These are phyloP conservation scores for Seira sanloemensis DNA, from an alignment of 2,888 invertebrate species.

Conservation along the genomic window DNA sequence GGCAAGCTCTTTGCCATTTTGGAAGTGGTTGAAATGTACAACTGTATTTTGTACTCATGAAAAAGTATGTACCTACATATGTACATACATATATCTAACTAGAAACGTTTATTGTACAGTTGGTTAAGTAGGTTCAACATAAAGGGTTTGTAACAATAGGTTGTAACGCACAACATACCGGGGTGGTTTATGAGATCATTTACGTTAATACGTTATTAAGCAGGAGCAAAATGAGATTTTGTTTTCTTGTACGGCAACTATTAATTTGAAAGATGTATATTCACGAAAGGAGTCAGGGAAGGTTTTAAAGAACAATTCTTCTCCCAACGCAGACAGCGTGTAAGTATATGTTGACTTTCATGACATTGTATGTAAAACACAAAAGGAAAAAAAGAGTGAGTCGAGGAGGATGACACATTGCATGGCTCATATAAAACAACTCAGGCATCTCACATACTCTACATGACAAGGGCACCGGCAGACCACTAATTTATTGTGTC, in stretches of 20 bases:
- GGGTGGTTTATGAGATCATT: constrained; percentile 48
- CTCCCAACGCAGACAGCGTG: constrained; percentile 18
- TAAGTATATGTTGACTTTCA: neutral
- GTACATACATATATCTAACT: no score
- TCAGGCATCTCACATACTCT: constrained; percentile 29
- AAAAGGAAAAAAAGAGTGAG: neutral
- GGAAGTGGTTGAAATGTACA: neutral
- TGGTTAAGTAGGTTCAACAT: neutral
- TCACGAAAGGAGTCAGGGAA: constrained; percentile 15
- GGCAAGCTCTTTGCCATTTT: constrained; percentile 1
- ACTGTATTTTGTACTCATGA: neutral
- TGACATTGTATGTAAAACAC: constrained; percentile 10
- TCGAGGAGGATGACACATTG: neutral
- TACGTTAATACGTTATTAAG: constrained; percentile 37
- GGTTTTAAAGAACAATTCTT: neutral
- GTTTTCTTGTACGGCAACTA: constrained; percentile 6
- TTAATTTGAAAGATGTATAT: constrained; percentile 2
- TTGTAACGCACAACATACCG: constrained; percentile 19
- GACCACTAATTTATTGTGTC: constrained; percentile 39
- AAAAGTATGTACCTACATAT: neutral
- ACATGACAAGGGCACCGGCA: constrained; percentile 43
- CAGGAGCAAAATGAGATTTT: constrained; percentile 30
- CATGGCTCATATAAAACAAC: neutral
- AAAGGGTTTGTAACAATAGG: constrained; percentile 7
- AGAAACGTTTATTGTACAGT: neutral